Evolutionary conservation across 1,140 invertebrate genomes (phyloP).

Genomic region (Hermetia illucens): DNA sequence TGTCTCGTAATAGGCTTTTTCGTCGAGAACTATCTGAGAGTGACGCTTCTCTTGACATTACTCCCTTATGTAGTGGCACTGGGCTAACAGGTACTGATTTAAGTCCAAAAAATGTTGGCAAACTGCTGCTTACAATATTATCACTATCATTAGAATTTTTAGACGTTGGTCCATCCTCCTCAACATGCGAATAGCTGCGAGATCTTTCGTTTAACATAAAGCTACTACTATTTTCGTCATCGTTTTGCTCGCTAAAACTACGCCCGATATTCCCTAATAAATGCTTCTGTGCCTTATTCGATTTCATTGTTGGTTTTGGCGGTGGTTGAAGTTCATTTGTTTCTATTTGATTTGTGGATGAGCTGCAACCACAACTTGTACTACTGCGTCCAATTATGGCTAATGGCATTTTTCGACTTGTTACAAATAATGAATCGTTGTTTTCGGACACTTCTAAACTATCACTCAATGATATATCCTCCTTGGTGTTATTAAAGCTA

Average conservation of each 20-base stretch:
- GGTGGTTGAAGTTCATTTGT: too few relatives aligned
- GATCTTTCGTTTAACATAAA: background rate
- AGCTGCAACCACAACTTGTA: too few relatives aligned
- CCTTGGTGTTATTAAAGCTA: background rate
- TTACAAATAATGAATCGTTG: background rate
- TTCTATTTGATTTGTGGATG: background rate
- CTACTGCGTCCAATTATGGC: background rate
- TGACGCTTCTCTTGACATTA: background rate
- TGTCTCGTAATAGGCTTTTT: conserved; percentile 34
- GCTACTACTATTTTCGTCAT: too few relatives aligned
- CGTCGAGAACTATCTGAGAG: conserved; percentile 10
- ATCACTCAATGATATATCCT: background rate
- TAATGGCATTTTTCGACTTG: background rate
- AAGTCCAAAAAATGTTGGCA: background rate
- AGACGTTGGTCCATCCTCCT: background rate
- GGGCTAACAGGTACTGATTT: too few relatives aligned
- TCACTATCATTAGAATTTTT: background rate
- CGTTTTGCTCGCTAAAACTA: background rate
- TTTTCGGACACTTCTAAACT: background rate
- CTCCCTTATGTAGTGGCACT: too few relatives aligned
- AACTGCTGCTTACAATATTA: background rate
- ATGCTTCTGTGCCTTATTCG: background rate
- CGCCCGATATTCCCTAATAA: background rate
- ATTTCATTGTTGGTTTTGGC: background rate
- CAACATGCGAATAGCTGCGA: background rate